Evolutionary conservation across 2,888 invertebrate species (phyloP).

Genomic region (Heteromurus nitidus): DNA sequence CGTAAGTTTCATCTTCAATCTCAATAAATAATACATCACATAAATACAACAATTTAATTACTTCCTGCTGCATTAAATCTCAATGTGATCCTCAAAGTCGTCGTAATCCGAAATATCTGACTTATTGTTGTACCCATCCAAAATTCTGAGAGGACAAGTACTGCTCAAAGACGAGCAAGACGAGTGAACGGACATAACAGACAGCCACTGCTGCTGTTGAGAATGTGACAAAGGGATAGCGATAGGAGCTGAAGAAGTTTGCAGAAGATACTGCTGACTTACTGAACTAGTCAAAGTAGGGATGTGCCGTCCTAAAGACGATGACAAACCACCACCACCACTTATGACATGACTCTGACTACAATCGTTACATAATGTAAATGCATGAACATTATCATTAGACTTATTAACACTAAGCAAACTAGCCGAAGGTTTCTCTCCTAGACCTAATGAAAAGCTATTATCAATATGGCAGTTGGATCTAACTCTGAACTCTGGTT

Average conservation of each 20-base stretch:
- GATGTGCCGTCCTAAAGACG: too few relatives aligned
- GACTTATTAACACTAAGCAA: constrained; percentile 8
- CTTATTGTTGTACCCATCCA: constrained; percentile 42
- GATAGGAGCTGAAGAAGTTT: not conserved
- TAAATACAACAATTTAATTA: not conserved
- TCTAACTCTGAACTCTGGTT: constrained; percentile 32
- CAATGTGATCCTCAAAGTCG: constrained; percentile 59
- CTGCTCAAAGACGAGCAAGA: constrained; percentile 53
- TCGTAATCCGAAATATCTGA: constrained; percentile 59
- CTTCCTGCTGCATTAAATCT: constrained; percentile 41
- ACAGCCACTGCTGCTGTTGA: constrained; percentile 48
- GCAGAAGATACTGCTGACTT: constrained; percentile 11
- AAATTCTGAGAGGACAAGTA: constrained; percentile 51
- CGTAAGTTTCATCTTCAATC: too few relatives aligned
- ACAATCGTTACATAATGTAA: constrained; percentile 19
- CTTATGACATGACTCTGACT: constrained; percentile 19
- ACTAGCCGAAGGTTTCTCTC: too few relatives aligned
- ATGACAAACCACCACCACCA: constrained; percentile 10
- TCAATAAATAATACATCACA: too few relatives aligned
- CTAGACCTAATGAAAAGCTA: too few relatives aligned
- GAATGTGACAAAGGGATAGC: constrained; percentile 10
- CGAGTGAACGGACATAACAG: constrained; percentile 52
- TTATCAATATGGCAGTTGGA: constrained; percentile 58
- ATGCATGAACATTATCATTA: constrained; percentile 9
- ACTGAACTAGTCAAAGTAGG: constrained; percentile 26